Evolutionary conservation across 2,888 invertebrate species (phyloP), one percentile per base, ranked within the genome.

Genomic region (Saturnia japonica): DNA sequence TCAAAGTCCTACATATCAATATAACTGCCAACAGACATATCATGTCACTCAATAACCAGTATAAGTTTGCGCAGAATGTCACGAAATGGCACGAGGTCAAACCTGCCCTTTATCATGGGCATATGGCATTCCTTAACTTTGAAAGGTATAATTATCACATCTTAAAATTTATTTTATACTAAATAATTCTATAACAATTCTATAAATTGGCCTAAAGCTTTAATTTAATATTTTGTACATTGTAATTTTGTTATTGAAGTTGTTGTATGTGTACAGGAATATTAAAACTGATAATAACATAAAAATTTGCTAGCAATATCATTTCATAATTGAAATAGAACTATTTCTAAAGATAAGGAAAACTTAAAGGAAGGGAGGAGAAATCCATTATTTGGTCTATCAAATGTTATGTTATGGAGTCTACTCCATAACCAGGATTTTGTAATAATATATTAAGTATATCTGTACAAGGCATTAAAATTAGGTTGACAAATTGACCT

Each of bases 91-190:
- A 95, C 78, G 95, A 95, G 70, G 96, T 98, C 91, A 98, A 98
- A 88, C 99, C 99, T 64, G 99, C 98, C 0, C 94, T 99, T 70
- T 99, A 99, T 91, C 99, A 99, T 91, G 99, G 99, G 0, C 99
- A 99, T 89, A 96, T 99, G 95, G 99, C 99, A 8, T 99, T 97
- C 93, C 94, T 99, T 75, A 98, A 99, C 91, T 99, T 99, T 95
- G 95, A 97, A 76, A 97, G 97, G 98, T 98, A 93, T 40, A 11
- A n/a, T 34, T 22, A 40, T 54, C 12, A 60, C 14, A 25, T 28
- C 22, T 54, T 12, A 28, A 28, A 14, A 28, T 60, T 28, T 28
- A 28, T 28, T 12, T 11, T 9, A 25, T 51, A 51, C 47, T 28
- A 25, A 28, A 34, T 68, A 16, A 47, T 51, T 22, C 25, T 28